Evolutionary conservation across 2,888 invertebrate species (phyloP).

Genomic region (Scelioninae gen. 2): DNA sequence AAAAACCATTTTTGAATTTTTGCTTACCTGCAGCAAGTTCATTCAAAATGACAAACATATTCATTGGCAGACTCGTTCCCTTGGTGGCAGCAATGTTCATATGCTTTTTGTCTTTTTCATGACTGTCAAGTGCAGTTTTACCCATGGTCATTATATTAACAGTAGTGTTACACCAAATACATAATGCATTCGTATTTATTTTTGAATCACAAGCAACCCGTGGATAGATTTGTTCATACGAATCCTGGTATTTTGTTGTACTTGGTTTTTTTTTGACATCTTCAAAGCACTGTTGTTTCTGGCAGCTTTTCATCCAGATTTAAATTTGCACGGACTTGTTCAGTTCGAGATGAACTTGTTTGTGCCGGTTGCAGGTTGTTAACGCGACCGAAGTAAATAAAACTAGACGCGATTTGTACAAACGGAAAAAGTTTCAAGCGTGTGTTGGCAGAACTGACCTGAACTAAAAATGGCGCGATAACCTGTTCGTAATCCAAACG

Average conservation of each 20-base stretch:
- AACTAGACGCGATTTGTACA: too few species aligned
- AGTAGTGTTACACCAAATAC: conserved; percentile 12
- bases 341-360: too few species aligned
- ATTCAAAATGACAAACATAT: too few species aligned
- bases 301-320: too few species aligned
- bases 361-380: too few species aligned
- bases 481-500: too few species aligned
- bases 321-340: conserved; percentile 1
- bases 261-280: conserved; percentile 2
- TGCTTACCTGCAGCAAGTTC: not conserved
- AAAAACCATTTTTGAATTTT: too few species aligned
- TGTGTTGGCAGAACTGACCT: too few species aligned
- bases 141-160: conserved; percentile 13
- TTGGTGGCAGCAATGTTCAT: conserved; percentile 5
- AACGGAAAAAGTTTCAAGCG: too few species aligned
- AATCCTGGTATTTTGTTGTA: conserved; percentile 9
- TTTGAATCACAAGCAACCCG: conserved; percentile 14
- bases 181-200: conserved; percentile 5
- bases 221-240: not conserved
- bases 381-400: too few species aligned
- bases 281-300: too few species aligned
- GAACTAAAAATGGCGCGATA: too few species aligned
- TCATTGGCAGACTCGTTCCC: not conserved
- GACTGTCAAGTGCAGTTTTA: conserved; percentile 21
- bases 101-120: conserved; percentile 11